Evolutionary conservation across 1,140 invertebrate species (phyloP).

Genomic region (Neotoxoptera formosana): DNA sequence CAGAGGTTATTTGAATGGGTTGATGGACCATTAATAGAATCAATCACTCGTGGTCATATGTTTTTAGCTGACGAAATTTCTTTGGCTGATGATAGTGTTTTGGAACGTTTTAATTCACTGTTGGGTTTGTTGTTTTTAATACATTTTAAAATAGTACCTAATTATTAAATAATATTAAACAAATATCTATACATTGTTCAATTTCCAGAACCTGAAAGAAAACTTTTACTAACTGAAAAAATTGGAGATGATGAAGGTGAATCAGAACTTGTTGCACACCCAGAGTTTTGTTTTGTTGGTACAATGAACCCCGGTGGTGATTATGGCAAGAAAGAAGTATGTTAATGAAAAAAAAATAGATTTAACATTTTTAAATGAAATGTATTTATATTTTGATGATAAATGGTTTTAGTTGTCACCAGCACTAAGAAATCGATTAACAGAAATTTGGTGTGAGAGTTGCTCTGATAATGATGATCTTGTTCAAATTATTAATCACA

Average conservation of each 20-base stretch:
- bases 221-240: slow-evolving; percentile 90
- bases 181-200: slow-evolving; percentile 51
- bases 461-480: slow-evolving; percentile 76
- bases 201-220: slow-evolving; percentile 84
- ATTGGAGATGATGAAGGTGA: slow-evolving; percentile 66
- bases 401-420: slow-evolving; percentile 79
- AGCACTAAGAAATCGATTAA: slow-evolving; percentile 95
- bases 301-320: slow-evolving; percentile 99
- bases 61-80: slow-evolving; percentile 99
- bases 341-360: not conserved
- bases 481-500: slow-evolving; percentile 76
- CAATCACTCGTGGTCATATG: slow-evolving; percentile 87
- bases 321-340: slow-evolving; percentile 97
- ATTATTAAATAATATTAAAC: not conserved
- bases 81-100: slow-evolving; percentile 96
- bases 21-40: slow-evolving; percentile 91
- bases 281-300: slow-evolving; percentile 89
- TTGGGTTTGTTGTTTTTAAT: slow-evolving; percentile 66
- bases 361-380: not conserved
- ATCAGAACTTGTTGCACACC: slow-evolving; percentile 71
- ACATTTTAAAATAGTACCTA: not conserved
- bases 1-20: slow-evolving; percentile 93
- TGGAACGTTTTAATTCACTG: slow-evolving; percentile 96
- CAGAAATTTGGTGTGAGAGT: slow-evolving; percentile 97
- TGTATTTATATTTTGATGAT: not conserved